phyloP scores from a whole-genome alignment of 2,113 vertebrate genomes.

The Pomatostomus ruficeps region DNA sequence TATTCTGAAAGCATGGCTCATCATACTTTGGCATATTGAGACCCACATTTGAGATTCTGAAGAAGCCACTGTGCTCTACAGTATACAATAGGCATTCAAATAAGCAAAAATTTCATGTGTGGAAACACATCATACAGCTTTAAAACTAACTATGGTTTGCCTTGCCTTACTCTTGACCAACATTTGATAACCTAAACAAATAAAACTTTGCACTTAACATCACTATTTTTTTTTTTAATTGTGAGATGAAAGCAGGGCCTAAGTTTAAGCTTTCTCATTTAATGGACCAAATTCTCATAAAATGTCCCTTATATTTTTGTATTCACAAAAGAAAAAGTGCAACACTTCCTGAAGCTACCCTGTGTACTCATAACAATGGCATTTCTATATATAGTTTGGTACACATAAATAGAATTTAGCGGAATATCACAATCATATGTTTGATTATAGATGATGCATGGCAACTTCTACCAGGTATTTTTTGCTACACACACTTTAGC shows the following conservation, averaged over 20 bases:
- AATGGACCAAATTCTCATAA: not conserved
- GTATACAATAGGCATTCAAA: not conserved
- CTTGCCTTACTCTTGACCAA: not conserved
- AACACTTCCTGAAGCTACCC: not conserved
- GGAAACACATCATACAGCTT: not conserved
- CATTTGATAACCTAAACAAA: not conserved
- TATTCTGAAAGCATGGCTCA: not conserved
- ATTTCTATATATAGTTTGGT: not conserved
- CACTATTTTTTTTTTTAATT: not conserved
- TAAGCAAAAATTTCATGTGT: not conserved
- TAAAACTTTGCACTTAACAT: not conserved
- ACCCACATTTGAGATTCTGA: not conserved
- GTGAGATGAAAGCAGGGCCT: not conserved
- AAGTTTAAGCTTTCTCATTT: not conserved
- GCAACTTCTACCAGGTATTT: not conserved
- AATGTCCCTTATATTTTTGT: not conserved
- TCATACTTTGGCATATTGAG: not conserved
- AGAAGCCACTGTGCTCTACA: not conserved
- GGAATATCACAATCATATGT: not conserved
- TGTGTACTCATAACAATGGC: not conserved
- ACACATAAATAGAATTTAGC: not conserved
- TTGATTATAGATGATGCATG: not conserved
- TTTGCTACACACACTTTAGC: not conserved
- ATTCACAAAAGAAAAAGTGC: fast-evolving
- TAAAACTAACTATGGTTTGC: not conserved